Percentiles rank a stretch among this genome's conserved stretches.
These are phyloP conservation scores for Bos indicus DNA, from an alignment of 2,113 vertebrate species.

Conservation along the genomic window DNA sequence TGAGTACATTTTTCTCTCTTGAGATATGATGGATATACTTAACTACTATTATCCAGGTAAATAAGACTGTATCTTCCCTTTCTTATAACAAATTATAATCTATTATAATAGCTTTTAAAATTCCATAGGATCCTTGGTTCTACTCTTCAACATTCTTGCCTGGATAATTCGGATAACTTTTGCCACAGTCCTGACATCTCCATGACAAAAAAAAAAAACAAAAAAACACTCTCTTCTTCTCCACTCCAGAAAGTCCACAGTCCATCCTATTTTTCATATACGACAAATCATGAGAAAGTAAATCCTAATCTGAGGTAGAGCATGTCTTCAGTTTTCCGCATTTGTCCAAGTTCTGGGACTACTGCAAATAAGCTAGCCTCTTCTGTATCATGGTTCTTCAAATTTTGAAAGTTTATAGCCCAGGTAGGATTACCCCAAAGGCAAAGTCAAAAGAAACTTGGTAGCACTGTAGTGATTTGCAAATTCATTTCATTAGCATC, in stretches of 20 bases:
- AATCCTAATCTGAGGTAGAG: neutral
- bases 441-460: neutral
- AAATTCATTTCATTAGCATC: neutral
- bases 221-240: neutral
- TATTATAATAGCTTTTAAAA: neutral
- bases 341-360: neutral
- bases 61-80: neutral
- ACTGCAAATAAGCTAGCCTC: neutral
- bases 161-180: neutral
- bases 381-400: neutral
- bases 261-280: neutral
- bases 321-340: neutral
- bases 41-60: neutral
- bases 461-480: neutral
- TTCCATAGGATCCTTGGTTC: neutral
- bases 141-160: neutral
- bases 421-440: neutral
- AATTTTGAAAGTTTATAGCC: neutral
- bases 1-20: neutral
- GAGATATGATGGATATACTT: neutral
- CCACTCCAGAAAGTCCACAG: neutral
- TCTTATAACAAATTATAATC: neutral
- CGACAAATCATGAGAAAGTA: neutral
- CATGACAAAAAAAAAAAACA: neutral
- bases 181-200: neutral